Evolutionary conservation across 2,888 invertebrate species (phyloP).

Genomic region (Apocheima hispidaria): DNA sequence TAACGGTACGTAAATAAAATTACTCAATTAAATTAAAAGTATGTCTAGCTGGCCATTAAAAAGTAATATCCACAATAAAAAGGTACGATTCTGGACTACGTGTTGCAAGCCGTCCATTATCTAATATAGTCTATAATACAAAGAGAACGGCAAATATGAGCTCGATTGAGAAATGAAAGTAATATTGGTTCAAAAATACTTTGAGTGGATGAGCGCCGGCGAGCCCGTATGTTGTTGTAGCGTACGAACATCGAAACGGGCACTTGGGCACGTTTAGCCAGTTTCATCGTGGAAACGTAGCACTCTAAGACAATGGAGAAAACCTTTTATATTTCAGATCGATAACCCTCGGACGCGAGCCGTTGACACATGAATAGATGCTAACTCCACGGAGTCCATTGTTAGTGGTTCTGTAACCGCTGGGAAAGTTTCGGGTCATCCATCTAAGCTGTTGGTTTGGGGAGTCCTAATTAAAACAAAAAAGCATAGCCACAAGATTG

Average conservation of each 20-base stretch:
- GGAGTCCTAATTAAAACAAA: constrained; percentile 11
- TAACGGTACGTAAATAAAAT: constrained; percentile 11
- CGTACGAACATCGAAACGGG: constrained; percentile 48
- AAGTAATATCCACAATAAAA: constrained; percentile 20
- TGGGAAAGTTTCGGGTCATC: constrained; percentile 27
- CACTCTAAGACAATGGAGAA: constrained; percentile 76
- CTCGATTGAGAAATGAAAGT: constrained; percentile 65
- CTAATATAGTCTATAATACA: constrained; percentile 47
- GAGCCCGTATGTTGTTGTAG: constrained; percentile 35
- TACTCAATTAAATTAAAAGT: constrained; percentile 4
- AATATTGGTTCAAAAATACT: constrained; percentile 66
- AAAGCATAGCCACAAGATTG: constrained; percentile 22
- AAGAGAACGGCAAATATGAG: constrained; percentile 54
- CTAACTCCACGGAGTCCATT: constrained; percentile 33
- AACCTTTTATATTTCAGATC: constrained; percentile 76
- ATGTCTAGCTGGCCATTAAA: constrained; percentile 12
- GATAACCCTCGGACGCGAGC: constrained; percentile 73
- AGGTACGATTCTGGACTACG: constrained; percentile 16
- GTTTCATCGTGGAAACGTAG: constrained; percentile 59
- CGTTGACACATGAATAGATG: constrained; percentile 67
- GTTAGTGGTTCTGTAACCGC: constrained; percentile 54
- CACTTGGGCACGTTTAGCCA: constrained; percentile 77
- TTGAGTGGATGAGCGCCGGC: constrained; percentile 44
- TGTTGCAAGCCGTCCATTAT: constrained; percentile 37
- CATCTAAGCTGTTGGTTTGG: constrained; percentile 21